Evolutionary conservation across 1,140 invertebrate genomes (phyloP).

Genomic region (Drosophila eugracilis): DNA sequence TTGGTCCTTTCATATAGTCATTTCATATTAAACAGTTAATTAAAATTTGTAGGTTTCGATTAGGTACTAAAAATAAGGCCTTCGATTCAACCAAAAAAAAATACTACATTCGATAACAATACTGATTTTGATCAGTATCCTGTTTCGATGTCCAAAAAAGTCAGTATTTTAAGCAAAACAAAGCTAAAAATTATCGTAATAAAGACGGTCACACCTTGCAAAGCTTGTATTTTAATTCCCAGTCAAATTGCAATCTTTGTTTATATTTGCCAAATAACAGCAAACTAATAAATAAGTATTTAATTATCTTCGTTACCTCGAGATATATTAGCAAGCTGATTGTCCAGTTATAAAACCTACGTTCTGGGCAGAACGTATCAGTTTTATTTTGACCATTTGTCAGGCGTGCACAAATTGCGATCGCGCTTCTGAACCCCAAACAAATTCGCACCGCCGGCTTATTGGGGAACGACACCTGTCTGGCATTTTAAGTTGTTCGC

Average conservation of each 20-base stretch:
- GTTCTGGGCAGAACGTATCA: constrained; percentile 3
- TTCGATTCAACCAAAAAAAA: no score
- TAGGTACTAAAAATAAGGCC: no score
- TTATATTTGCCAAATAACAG: background rate
- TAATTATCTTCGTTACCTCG: background rate
- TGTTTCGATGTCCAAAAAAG: no score
- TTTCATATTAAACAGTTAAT: background rate
- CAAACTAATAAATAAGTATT: background rate
- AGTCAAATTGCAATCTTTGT: no score
- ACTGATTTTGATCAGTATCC: no score
- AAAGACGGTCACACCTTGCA: no score
- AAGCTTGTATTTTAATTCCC: no score
- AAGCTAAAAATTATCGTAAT: no score
- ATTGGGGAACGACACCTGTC: constrained; percentile 61
- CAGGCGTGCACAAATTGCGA: constrained; percentile 44
- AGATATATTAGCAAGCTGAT: background rate
- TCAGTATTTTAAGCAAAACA: no score
- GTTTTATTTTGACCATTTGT: constrained; percentile 34
- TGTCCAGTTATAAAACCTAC: background rate
- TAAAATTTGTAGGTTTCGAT: background rate
- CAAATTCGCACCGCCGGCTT: constrained; percentile 32
- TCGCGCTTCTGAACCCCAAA: constrained; percentile 31
- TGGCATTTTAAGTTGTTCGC: constrained; percentile 65
- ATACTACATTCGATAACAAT: no score
- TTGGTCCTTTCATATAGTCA: background rate